Base-by-base conservation (phyloP, 2,113 vertebrate genomes). In the Ceuthmochares aereus region DNA sequence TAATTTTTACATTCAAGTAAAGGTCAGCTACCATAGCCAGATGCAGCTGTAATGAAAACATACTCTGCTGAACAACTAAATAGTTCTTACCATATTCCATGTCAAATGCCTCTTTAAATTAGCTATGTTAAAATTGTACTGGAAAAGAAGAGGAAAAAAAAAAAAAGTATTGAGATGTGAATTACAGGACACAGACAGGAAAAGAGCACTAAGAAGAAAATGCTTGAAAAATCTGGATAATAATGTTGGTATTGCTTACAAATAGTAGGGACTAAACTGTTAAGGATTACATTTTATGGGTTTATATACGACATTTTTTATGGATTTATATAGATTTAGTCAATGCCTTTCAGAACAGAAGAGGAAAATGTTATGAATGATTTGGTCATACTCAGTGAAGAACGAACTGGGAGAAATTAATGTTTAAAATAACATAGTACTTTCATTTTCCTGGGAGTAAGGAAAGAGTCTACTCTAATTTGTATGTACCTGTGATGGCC, bases 1-100 rank as follows among this genome's bases (percentile, higher is more conserved):
- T 95, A 84, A 59, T 77, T 95, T 93, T 96, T 95, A 80, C 64
- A 93, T 84, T 91, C 68, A 86, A 78, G 72, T 77, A 94, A 96
- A 97, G 94, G 88, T 96, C 90, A 96, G 70, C 84, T 67, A 77
- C 30, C 42, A 67, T 10, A 88, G 63, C 55, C 92, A 93, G 63
- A 80, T 84, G 67, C 75, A 94, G 79, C 79, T 52, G 51, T 49
- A 90, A 93, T 43, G 67, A 79, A 89, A 93, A 95, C 0, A 20
- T 73, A 29, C 87, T 85, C 75, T 73, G n/a, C 70, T 77, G 94
- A 89, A 91, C 55, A 90, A 70, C 85, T 62, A 80, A 94, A 85
- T 56, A 11, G 7, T 84, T 63, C 37, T 94, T 80, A 70, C 64
- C 32, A 58, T 78, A 90, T 83, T 93, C 73, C 0, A 0, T 87